Conservation (phyloP, 2,888 invertebrate genomes). For the Sminthurinus aureus region DNA sequence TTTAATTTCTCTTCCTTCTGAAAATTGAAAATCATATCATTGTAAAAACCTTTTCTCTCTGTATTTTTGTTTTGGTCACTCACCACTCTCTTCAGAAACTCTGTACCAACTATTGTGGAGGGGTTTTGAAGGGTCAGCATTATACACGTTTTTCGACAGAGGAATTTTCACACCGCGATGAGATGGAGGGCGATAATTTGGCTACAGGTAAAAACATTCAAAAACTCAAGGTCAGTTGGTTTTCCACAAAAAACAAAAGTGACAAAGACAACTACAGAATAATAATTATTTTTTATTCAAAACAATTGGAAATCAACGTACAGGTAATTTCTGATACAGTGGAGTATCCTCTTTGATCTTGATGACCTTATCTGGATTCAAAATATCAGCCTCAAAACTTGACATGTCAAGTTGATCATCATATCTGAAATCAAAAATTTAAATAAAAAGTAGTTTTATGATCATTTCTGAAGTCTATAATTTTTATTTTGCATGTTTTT, state of each 20-base stretch:
- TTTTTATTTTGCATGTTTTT: background rate
- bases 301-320: no score
- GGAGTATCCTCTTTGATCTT: background rate
- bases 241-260: no score
- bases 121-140: conserved; percentile 46
- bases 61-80: background rate
- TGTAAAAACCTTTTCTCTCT: no score
- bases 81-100: conserved; percentile 42
- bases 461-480: background rate
- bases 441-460: background rate
- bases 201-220: conserved; percentile 18
- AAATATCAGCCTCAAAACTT: background rate
- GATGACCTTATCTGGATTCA: background rate
- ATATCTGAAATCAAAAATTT: background rate
- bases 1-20: background rate
- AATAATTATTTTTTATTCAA: no score
- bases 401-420: background rate
- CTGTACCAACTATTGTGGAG: conserved; percentile 40
- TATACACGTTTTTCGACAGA: conserved; percentile 50
- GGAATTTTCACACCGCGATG: conserved; percentile 46
- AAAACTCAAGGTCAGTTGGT: no score
- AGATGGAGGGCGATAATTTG: conserved; percentile 55
- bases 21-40: background rate
- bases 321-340: no score
- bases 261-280: no score